These are phyloP conservation scores for Lithophane socia DNA, from an alignment of 2,888 invertebrate species.

Conservation along the genomic window DNA sequence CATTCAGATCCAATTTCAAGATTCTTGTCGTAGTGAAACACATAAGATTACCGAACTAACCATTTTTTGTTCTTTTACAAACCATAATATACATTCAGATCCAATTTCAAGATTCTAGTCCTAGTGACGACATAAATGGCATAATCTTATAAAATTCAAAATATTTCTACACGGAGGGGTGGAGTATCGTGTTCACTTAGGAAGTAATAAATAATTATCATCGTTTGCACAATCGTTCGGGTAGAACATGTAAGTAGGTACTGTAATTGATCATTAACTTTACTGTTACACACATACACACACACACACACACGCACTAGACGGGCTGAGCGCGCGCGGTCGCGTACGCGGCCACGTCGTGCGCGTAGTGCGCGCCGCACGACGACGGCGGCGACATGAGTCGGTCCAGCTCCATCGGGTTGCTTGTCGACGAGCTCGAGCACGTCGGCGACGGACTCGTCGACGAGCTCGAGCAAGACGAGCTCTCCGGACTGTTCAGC, in stretches of 20 bases:
- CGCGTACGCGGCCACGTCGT: too few relatives aligned
- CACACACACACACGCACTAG: not conserved
- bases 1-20: slow-evolving; percentile 6
- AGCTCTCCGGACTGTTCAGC: not conserved
- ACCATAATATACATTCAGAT: slow-evolving; percentile 1
- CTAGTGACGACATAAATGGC: not conserved
- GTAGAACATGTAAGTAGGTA: not conserved
- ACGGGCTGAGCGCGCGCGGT: not conserved
- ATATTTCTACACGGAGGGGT: not conserved
- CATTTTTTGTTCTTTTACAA: not conserved
- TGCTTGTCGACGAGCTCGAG: not conserved
- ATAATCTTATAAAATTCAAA: not conserved
- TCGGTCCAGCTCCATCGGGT: slow-evolving; percentile 1
- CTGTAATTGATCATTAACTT: not conserved
- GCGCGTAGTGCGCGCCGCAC: not conserved
- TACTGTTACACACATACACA: not conserved
- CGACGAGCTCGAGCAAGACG: slow-evolving; percentile 1
- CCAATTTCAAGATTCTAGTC: not conserved
- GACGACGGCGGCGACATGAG: slow-evolving; percentile 17
- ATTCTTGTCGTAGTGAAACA: too few relatives aligned
- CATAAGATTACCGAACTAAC: not conserved
- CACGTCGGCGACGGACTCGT: not conserved
- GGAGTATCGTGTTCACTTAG: not conserved
- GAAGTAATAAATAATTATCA: too few relatives aligned
- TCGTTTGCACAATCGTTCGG: not conserved